Conservation (phyloP, 2,797 vertebrate species). For the Garrulus glandarius region DNA sequence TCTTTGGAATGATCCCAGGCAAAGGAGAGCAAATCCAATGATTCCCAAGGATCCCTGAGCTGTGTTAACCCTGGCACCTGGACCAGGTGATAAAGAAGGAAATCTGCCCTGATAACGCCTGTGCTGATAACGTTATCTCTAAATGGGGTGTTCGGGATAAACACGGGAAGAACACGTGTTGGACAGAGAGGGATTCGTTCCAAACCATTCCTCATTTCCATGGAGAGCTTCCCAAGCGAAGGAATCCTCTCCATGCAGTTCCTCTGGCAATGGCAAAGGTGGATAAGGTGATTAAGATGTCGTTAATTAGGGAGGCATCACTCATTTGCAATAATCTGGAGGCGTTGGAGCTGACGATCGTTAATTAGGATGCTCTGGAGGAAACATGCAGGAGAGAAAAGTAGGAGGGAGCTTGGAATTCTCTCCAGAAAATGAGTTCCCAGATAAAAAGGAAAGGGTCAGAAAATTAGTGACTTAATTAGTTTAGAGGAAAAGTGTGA, state of each 20-base stretch:
- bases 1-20: not conserved
- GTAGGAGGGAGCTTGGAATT: not conserved
- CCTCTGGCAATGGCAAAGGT: not conserved
- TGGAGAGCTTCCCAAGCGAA: not conserved
- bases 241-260: not conserved
- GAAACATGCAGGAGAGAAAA: not conserved
- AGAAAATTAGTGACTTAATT: not conserved
- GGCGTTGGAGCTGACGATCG: not conserved
- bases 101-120: not conserved
- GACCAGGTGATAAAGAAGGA: not conserved
- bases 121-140: not conserved
- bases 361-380: constrained; percentile 19
- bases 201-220: not conserved
- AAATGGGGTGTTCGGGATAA: not conserved
- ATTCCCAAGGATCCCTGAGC: not conserved
- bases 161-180: not conserved
- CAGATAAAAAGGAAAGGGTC: not conserved
- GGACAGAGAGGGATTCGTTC: not conserved
- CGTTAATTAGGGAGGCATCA: not conserved
- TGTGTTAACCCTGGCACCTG: not conserved
- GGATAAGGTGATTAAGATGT: not conserved
- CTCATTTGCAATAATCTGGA: constrained; percentile 1
- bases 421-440: not conserved
- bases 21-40: not conserved
- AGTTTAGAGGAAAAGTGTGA: not conserved